A percentile compares a stretch with the other conserved stretches of the same genome.
These are phyloP conservation scores for Bubo bubo DNA, from an alignment of 2,113 vertebrate species.

Conservation along the genomic window DNA sequence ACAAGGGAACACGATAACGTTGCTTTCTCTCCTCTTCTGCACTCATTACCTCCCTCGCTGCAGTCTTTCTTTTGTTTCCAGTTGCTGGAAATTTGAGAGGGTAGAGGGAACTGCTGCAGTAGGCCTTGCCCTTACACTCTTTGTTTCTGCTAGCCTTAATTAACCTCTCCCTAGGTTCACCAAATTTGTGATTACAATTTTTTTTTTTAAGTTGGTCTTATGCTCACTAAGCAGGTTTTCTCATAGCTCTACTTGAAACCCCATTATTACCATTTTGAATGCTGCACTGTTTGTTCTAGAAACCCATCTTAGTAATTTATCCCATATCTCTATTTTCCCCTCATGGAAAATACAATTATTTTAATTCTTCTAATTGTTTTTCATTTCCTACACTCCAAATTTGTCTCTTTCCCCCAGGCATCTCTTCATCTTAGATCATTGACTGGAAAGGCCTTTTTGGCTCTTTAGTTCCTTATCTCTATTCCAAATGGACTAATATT, in stretches of 20 bases:
- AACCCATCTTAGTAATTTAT: conserved; percentile 69
- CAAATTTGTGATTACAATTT: conserved; percentile 59
- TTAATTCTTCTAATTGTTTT: conserved; percentile 73
- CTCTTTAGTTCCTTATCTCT: conserved; percentile 47
- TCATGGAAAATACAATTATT: conserved; percentile 72
- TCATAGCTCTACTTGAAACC: conserved; percentile 61
- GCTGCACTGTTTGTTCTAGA: conserved; percentile 48
- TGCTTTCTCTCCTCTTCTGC: neutral
- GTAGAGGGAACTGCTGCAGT: neutral
- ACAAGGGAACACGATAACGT: neutral
- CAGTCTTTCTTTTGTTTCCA: conserved; percentile 24
- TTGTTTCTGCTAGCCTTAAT: conserved; percentile 63
- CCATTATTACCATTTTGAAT: conserved; percentile 56
- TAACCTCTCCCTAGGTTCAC: conserved; percentile 49
- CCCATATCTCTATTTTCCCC: conserved; percentile 67
- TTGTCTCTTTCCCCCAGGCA: conserved; percentile 63
- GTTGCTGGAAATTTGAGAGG: conserved; percentile 16
- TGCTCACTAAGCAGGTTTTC: conserved; percentile 50
- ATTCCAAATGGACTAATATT: conserved; percentile 62
- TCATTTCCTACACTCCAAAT: conserved; percentile 67
- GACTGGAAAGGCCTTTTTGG: conserved; percentile 60
- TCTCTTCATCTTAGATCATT: conserved; percentile 61
- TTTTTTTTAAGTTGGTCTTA: neutral
- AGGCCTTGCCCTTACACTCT: conserved; percentile 58
- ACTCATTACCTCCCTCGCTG: neutral